Conservation (phyloP, 2,888 invertebrate species). For the Myathropa florea region DNA sequence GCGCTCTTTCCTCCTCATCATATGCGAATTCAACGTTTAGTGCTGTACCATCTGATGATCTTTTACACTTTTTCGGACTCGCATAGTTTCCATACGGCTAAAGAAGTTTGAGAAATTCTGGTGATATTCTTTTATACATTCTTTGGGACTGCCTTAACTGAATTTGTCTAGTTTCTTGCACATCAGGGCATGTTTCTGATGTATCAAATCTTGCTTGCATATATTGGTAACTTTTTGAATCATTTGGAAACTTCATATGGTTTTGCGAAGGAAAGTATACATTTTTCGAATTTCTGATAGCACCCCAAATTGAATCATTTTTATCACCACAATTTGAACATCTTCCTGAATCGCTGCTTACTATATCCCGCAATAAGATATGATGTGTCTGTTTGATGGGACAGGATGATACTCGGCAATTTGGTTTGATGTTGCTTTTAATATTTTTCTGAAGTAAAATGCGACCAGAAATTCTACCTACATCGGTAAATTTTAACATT, state of each 20-base stretch:
- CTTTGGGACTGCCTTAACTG: not conserved
- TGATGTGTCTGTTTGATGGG: not conserved
- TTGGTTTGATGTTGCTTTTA: not conserved
- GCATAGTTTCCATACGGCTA: conserved; percentile 13
- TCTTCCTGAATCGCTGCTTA: not conserved
- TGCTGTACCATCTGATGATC: not conserved
- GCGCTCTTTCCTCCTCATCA: not conserved
- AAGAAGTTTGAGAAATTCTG: conserved; percentile 44
- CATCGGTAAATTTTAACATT: not conserved
- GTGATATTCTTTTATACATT: conserved; percentile 51
- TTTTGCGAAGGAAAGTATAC: not conserved
- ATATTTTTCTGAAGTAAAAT: not conserved
- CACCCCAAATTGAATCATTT: conserved; percentile 26
- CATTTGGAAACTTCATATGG: not conserved
- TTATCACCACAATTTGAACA: not conserved
- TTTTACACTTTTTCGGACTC: not conserved
- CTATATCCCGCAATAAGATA: not conserved
- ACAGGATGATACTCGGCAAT: not conserved
- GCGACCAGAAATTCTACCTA: not conserved
- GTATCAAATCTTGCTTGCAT: not conserved
- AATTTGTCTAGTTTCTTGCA: not conserved
- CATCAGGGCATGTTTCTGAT: not conserved
- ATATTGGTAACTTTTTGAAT: not conserved
- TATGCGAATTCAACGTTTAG: not conserved
- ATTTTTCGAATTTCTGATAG: not conserved